A percentile compares a stretch with the other conserved stretches of the same genome.
Conservation (phyloP, 2,797 vertebrate genomes). For the Oryzias sinensis region DNA sequence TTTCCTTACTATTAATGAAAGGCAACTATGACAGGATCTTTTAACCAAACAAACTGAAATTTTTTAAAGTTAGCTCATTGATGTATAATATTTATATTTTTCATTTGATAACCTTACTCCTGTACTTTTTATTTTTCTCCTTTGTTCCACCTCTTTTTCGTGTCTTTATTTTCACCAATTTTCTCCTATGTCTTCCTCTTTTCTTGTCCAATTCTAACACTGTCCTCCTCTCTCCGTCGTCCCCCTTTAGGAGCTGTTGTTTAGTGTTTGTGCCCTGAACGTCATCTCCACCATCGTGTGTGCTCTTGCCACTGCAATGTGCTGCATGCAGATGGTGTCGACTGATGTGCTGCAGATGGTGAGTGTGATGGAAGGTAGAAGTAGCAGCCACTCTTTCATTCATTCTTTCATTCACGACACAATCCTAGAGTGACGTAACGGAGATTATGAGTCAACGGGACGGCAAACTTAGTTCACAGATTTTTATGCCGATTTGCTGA, state of each 20-base stretch:
- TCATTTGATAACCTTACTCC: no score
- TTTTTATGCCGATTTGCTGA: no score
- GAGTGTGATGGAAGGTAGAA: constrained; percentile 66
- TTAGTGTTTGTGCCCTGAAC: constrained; percentile 97
- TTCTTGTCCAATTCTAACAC: constrained; percentile 24
- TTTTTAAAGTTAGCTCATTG: no score
- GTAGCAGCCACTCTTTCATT: constrained; percentile 28
- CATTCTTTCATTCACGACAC: constrained; percentile 18
- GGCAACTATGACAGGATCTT: no score
- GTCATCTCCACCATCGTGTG: constrained; percentile 98
- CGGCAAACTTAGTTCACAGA: neutral
- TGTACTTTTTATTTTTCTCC: no score
- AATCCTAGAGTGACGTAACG: no score
- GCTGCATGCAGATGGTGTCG: constrained; percentile 99
- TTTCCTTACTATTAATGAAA: constrained; percentile 8
- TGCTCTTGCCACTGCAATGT: constrained; percentile 96
- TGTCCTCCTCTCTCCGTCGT: constrained; percentile 34
- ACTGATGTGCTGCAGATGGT: constrained; percentile 97
- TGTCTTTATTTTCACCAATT: no score
- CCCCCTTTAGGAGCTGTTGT: constrained; percentile 89
- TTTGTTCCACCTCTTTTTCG: no score
- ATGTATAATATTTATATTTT: no score
- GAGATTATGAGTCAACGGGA: constrained; percentile 3
- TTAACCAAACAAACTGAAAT: no score
- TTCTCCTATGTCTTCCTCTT: constrained; percentile 9